Base-by-base conservation (phyloP, 92 coral and sea anemone genomes). In the Actinostola sp. region DNA sequence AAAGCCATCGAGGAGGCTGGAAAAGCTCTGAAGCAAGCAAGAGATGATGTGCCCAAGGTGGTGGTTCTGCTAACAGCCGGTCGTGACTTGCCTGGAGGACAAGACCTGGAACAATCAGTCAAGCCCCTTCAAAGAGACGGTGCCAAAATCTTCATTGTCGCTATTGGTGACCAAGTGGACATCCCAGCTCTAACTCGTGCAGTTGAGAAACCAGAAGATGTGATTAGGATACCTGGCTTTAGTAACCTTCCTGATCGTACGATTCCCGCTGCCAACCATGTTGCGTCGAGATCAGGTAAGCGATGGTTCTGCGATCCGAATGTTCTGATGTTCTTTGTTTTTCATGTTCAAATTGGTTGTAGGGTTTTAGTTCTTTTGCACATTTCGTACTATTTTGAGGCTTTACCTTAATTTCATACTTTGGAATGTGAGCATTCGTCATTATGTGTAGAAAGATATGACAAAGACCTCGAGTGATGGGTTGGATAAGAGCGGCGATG, bases 41-140 rank as follows among this genome's bases (percentile, higher is more conserved):
- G 52, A 38, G 27, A 72, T 7, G 41, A 61, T 23, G 61, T 7
- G 14, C 91, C 79, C 15, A 82, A 81, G 33, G 57, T 86, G 32
- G 77, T 76, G 11, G 60, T 86, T 34, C 62, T 86, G 33, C 65
- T 86, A 32, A 55, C 87, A 0, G 86, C 86, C 45, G 75, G 74
- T 30, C 45, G 75, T 51, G 69, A 86, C 52, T 63, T 77, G 11
- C 65, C 77, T 19, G 68, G 43, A 35, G 85, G 73, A 8, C 38
- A 32, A 31, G 67, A 45, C 21, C 71, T 83, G 16, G 49, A 60
- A 24, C 71, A 54, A 49, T 69, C 78, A 5, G 79, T 76, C 32
- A 56, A 75, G 39, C 72, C 59, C 20, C 63, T 67, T 28, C 36
- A n/a, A 25, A 45, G 71, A 24, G 70, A 54, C 27, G 86, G 93